These are phyloP conservation scores for Entelurus aequoreus DNA, from an alignment of 2,113 vertebrate genomes.

Conservation along the genomic window DNA sequence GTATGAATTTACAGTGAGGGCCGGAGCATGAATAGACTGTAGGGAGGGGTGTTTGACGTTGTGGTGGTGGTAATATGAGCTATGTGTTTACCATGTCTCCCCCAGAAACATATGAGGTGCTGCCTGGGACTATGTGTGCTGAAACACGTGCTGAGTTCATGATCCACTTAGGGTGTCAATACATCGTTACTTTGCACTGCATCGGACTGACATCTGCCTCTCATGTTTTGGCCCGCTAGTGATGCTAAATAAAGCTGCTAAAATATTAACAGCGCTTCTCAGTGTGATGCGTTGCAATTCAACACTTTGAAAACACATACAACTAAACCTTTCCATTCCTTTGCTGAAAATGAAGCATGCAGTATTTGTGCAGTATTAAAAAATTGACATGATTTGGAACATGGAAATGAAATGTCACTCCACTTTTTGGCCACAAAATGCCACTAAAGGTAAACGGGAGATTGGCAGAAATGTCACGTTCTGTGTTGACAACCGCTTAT, in stretches of 20 bases:
- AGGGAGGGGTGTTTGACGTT: slow-evolving; percentile 12
- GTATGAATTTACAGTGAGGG: slow-evolving; percentile 29
- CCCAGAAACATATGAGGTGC: slow-evolving; percentile 40
- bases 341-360: too few relatives aligned
- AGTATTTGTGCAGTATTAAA: too few relatives aligned
- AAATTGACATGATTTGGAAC: too few relatives aligned
- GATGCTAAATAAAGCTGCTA: neutral
- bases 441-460: too few relatives aligned
- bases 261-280: too few relatives aligned
- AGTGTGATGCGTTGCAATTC: too few relatives aligned
- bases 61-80: slow-evolving; percentile 53
- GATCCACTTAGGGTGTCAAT: neutral
- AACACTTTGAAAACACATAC: too few relatives aligned
- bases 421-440: too few relatives aligned
- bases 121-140: slow-evolving; percentile 57
- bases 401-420: too few relatives aligned
- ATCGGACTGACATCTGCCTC: neutral
- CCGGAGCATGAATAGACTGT: neutral
- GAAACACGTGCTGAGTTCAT: slow-evolving; percentile 13
- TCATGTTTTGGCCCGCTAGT: neutral
- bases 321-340: too few relatives aligned
- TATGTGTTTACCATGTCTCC: slow-evolving; percentile 61
- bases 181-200: neutral
- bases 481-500: too few relatives aligned
- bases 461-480: too few relatives aligned